Evolutionary conservation across 2,888 invertebrate genomes (phyloP).

Genomic region (Tanypteryx hageni): DNA sequence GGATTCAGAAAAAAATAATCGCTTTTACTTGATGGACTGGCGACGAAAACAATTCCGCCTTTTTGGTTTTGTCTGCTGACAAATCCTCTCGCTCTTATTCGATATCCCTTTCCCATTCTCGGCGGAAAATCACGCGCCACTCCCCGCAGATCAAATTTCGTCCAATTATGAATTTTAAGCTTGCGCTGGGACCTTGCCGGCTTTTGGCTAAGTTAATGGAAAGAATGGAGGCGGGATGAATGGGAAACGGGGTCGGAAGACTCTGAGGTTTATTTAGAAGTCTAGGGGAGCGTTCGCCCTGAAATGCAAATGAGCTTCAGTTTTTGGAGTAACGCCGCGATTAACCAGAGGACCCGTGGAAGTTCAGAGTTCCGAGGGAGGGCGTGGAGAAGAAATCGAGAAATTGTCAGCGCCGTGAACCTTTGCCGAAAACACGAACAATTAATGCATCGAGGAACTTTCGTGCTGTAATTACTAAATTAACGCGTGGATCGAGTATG

Average conservation of each 20-base stretch:
- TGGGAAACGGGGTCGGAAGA: not conserved
- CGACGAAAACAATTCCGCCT: too few species aligned
- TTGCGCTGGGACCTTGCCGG: not conserved
- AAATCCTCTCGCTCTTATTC: too few species aligned
- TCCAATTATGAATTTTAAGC: not conserved
- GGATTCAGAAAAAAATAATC: too few species aligned
- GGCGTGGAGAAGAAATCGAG: not conserved
- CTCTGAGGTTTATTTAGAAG: conserved; percentile 5
- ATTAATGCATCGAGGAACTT: conserved; percentile 7
- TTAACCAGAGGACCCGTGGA: not conserved
- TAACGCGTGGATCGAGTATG: not conserved
- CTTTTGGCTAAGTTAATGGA: not conserved
- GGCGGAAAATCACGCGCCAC: too few species aligned
- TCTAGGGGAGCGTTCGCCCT: not conserved
- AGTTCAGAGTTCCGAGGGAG: not conserved
- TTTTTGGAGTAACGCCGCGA: not conserved
- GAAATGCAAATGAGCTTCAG: not conserved
- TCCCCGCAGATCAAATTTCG: not conserved
- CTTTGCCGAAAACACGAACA: not conserved
- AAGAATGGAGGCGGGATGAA: not conserved
- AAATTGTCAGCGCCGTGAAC: not conserved
- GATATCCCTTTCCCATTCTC: too few species aligned
- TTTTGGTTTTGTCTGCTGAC: too few species aligned
- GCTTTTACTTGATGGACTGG: too few species aligned
- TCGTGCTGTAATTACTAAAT: not conserved